These are phyloP conservation scores for Darevskia mixta DNA, from an alignment of 2,797 vertebrate species.

Conservation along the genomic window DNA sequence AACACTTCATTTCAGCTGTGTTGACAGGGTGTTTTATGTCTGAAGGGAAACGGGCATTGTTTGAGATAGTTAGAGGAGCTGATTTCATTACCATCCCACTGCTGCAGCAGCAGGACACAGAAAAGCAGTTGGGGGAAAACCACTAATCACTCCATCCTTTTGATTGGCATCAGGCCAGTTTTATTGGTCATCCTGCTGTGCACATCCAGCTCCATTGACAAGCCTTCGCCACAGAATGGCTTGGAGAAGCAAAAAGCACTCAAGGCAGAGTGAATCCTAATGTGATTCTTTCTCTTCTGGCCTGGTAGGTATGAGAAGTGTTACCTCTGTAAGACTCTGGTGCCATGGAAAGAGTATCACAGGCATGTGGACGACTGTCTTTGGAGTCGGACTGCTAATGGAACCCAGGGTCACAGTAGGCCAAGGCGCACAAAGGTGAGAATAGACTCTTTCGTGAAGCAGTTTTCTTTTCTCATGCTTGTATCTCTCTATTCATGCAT, in stretches of 20 bases:
- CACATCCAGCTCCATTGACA: slow-evolving; percentile 62
- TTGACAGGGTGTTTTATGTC: slow-evolving; percentile 80
- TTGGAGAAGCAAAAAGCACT: slow-evolving; percentile 63
- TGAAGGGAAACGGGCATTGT: slow-evolving; percentile 76
- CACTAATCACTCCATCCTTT: slow-evolving; percentile 72
- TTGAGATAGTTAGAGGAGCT: slow-evolving; percentile 79
- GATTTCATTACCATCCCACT: slow-evolving; percentile 78
- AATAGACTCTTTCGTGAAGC: neutral
- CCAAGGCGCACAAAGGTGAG: slow-evolving; percentile 75
- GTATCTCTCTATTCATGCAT: neutral
- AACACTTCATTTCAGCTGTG: slow-evolving; percentile 74
- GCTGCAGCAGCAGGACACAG: slow-evolving; percentile 75
- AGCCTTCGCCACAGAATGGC: slow-evolving; percentile 42
- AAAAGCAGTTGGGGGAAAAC: slow-evolving; percentile 69
- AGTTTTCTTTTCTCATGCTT: slow-evolving; percentile 28
- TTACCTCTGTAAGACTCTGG: slow-evolving; percentile 85
- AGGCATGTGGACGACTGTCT: slow-evolving; percentile 88
- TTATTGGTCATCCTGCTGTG: slow-evolving; percentile 71
- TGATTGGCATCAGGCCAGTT: slow-evolving; percentile 62
- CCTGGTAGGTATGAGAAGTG: slow-evolving; percentile 86
- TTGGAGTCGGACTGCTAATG: slow-evolving; percentile 58
- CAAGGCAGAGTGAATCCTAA: slow-evolving; percentile 67
- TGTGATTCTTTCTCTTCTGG: slow-evolving; percentile 71
- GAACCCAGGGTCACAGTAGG: slow-evolving; percentile 67
- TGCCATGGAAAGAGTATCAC: slow-evolving; percentile 84